These are phyloP conservation scores for Pseudomyrmex gracilis DNA, from an alignment of 1,140 invertebrate genomes.

Conservation along the genomic window DNA sequence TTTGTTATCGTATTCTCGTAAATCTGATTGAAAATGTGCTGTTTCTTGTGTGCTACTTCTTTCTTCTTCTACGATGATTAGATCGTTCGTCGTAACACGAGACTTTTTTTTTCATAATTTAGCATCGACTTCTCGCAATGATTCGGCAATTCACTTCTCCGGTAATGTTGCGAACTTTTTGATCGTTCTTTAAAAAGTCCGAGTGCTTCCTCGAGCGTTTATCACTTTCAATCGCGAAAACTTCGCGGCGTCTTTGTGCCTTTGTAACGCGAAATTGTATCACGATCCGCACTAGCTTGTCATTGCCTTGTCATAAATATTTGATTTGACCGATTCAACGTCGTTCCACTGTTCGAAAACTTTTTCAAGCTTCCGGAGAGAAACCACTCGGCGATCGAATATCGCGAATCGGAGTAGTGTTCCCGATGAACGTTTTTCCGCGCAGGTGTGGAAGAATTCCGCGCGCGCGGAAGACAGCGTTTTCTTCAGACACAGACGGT, in stretches of 20 bases:
- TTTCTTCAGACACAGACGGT: constrained; percentile 23
- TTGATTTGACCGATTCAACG: not conserved
- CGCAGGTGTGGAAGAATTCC: not conserved
- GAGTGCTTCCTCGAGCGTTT: constrained; percentile 8
- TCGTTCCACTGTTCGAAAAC: not conserved
- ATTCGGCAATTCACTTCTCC: not conserved
- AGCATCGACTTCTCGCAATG: not conserved
- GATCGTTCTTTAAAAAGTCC: not conserved
- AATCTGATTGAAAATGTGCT: constrained; percentile 6
- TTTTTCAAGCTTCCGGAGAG: constrained; percentile 41
- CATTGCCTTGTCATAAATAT: constrained; percentile 39
- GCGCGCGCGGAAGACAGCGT: constrained; percentile 2
- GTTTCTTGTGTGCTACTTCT: too few species aligned
- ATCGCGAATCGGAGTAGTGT: constrained; percentile 4
- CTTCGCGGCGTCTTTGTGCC: not conserved
- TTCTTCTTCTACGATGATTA: too few species aligned
- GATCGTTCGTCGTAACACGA: not conserved
- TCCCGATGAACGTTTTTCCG: constrained; percentile 2
- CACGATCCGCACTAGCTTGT: constrained; percentile 7
- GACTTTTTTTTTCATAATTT: not conserved
- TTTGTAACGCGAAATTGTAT: constrained; percentile 16
- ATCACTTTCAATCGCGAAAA: constrained; percentile 45
- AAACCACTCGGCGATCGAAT: constrained; percentile 30
- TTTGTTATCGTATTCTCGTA: not conserved
- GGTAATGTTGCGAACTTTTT: constrained; percentile 13